Evolutionary conservation across 2,888 invertebrate species (phyloP), one percentile per base, ranked within the genome.

Genomic region (Pollenia labialis): DNA sequence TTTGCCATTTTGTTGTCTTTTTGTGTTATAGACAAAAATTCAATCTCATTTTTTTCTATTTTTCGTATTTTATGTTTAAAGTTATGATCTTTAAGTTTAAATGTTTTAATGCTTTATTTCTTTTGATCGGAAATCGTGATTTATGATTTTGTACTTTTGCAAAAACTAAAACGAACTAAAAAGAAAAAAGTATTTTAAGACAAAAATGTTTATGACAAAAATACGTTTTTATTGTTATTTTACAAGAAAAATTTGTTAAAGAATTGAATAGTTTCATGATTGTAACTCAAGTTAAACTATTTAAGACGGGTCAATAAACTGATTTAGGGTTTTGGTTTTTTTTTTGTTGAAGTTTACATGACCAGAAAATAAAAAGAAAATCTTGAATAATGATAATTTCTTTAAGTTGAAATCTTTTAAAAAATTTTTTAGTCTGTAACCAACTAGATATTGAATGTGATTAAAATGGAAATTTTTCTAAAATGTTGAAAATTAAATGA

Each of bases 81-180:
- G 87, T 87, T 87, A 87, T 87, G 84, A 87, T 87, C 84, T 87
- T 87, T 87, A 62, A 46, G 68, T 68, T 87, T 81, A 74, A 74
- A 80, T 68, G 79, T 81, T 81, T 85, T 32, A 32, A 32, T 85
- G 62, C 69, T 81, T 85, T 82, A 75, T 79, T 84, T 84, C 77
- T 68, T 84, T 87, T 84, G 87, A 87, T 87, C 87, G 87, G 87
- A 87, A 87, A 87, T 87, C 87, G 87, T 87, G 87, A 87, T 87
- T 87, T 87, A 87, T 87, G 87, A 87, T 87, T 84, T 87, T 84
- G 87, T 84, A 75, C 40, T 83, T 60, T 48, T 52, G 14, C 46
- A 68, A 71, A 68, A 64, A 66, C 16, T 62, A 32, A 60, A 69
- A 80, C 16, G 44, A 18, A 77, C 18, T n/a, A 64, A 52, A 52